phyloP scores from a whole-genome alignment of 2,113 vertebrate species.

The Octodon degus region DNA sequence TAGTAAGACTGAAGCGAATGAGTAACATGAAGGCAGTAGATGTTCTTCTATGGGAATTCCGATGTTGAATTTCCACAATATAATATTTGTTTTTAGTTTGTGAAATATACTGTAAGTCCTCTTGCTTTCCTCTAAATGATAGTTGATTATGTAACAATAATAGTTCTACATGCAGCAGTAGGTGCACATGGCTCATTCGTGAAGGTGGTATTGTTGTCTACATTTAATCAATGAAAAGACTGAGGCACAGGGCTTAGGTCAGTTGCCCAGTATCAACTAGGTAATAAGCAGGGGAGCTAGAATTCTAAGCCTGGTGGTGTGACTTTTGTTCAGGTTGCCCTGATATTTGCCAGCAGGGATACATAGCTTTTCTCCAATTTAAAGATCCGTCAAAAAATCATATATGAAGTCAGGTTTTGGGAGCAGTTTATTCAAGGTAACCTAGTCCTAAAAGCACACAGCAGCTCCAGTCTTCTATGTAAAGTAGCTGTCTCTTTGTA shows the following conservation, averaged over 20 bases:
- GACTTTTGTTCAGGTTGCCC: neutral
- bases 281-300: neutral
- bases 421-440: slow-evolving; percentile 65
- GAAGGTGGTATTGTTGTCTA: neutral
- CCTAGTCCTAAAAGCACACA: slow-evolving; percentile 40
- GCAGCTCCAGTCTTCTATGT: slow-evolving; percentile 55
- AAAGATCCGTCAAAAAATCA: slow-evolving; percentile 50
- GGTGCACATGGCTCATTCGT: neutral
- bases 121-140: neutral
- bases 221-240: slow-evolving; percentile 2
- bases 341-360: neutral
- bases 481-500: slow-evolving; percentile 74
- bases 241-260: neutral
- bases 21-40: neutral
- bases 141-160: neutral
- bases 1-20: neutral
- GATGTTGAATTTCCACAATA: slow-evolving; percentile 11
- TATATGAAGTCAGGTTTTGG: slow-evolving; percentile 33
- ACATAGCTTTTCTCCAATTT: neutral
- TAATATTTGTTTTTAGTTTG: slow-evolving; percentile 24
- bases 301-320: neutral
- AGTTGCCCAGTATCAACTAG: neutral
- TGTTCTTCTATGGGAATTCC: neutral
- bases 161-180: neutral
- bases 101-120: slow-evolving; percentile 1